A percentile compares a stretch with the other conserved stretches of the same genome.
Evolutionary conservation across 53 echinoderm and acorn worm genomes (phyloP).

Genomic region (Luidia sarsii): DNA sequence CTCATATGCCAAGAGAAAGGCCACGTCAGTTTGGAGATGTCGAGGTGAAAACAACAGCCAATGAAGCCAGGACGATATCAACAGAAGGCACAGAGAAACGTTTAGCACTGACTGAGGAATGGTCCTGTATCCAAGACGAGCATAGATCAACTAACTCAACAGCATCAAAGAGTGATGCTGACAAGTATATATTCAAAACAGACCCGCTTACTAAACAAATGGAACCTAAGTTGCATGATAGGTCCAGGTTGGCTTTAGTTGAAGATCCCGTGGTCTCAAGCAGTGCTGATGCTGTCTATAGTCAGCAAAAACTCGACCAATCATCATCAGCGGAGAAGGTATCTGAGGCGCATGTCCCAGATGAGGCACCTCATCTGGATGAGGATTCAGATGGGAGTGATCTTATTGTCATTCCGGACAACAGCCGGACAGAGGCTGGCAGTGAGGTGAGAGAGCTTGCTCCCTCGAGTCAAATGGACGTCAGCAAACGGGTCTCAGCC

Average conservation of each 20-base stretch:
- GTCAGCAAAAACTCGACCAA: too few species aligned
- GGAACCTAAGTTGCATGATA: too few species aligned
- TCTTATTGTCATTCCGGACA: conserved; percentile 40
- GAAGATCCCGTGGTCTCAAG: too few species aligned
- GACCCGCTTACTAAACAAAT: too few species aligned
- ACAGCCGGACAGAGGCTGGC: neutral
- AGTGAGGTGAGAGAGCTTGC: neutral
- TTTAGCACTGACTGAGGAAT: neutral
- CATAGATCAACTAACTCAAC: conserved; percentile 17
- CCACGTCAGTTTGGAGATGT: conserved; percentile 23
- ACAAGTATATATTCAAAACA: too few species aligned
- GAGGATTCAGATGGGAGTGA: conserved; percentile 43
- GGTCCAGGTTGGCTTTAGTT: too few species aligned
- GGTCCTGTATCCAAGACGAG: neutral
- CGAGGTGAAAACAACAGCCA: neutral
- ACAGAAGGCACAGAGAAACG: neutral
- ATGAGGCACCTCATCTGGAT: conserved; percentile 11
- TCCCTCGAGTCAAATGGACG: neutral
- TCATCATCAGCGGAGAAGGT: too few species aligned
- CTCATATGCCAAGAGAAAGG: conserved; percentile 9
- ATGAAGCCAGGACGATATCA: neutral
- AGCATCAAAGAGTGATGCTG: too few species aligned
- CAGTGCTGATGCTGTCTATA: too few species aligned
- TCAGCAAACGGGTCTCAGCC: neutral
- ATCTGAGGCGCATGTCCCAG: neutral